Evolutionary conservation across 1,140 invertebrate species (phyloP).

Genomic region (Tetramorium simillimum): DNA sequence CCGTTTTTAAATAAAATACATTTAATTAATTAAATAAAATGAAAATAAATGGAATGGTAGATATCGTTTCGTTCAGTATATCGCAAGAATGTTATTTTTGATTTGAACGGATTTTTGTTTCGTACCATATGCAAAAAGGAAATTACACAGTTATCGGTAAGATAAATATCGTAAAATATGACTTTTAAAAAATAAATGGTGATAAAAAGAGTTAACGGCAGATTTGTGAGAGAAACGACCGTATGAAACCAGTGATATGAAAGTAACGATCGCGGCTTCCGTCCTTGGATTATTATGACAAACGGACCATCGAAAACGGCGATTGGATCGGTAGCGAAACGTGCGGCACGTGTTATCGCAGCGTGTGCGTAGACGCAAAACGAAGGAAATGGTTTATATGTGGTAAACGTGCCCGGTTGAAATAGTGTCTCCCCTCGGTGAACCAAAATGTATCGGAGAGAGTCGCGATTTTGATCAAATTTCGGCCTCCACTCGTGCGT

Average conservation of each 20-base stretch:
- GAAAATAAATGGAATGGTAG: neutral
- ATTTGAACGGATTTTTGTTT: neutral
- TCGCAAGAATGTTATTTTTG: neutral
- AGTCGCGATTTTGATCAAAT: slow-evolving; percentile 52
- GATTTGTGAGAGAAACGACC: slow-evolving; percentile 17
- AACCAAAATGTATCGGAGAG: slow-evolving; percentile 52
- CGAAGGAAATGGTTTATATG: slow-evolving; percentile 57
- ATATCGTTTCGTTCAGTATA: neutral
- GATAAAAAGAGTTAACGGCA: slow-evolving; percentile 21
- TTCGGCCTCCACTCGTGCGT: neutral
- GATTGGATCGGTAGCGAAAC: slow-evolving; percentile 53
- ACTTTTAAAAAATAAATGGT: slow-evolving; percentile 30
- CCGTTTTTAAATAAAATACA: neutral
- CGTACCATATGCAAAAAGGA: neutral
- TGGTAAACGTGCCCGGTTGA: slow-evolving; percentile 50
- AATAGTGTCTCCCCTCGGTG: slow-evolving; percentile 40
- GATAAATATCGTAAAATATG: slow-evolving; percentile 40
- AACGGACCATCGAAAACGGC: slow-evolving; percentile 57
- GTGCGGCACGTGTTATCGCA: slow-evolving; percentile 44
- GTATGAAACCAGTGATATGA: slow-evolving; percentile 43
- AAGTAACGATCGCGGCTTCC: slow-evolving; percentile 33
- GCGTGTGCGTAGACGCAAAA: slow-evolving; percentile 51
- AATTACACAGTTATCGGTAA: slow-evolving; percentile 27
- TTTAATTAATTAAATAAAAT: neutral
- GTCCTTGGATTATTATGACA: slow-evolving; percentile 59